phyloP scores from a whole-genome alignment of 2,797 vertebrate species.

The Sandelia bainsii region DNA sequence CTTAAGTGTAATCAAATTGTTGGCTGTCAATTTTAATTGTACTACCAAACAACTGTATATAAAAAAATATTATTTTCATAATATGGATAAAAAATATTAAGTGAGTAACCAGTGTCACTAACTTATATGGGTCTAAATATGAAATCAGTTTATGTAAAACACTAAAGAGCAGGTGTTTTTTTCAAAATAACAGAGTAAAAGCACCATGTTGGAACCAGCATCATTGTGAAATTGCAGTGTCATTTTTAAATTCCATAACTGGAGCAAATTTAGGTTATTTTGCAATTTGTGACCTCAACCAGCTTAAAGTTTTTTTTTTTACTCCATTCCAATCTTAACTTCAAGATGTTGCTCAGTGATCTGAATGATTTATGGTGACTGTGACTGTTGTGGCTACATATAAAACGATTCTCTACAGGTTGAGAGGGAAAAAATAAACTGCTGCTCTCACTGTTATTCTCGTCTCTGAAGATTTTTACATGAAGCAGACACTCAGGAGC shows the following conservation, averaged over 20 bases:
- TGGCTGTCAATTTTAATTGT: neutral
- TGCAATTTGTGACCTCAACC: neutral
- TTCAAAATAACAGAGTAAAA: conserved; percentile 4
- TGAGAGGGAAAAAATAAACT: conserved; percentile 20
- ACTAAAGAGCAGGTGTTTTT: neutral
- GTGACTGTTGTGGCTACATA: neutral
- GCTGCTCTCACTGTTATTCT: conserved; percentile 45
- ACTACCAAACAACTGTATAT: conserved; percentile 32
- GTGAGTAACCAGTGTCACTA: conserved; percentile 5
- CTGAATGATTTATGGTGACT: neutral
- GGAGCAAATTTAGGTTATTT: neutral
- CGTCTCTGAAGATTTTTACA: conserved; percentile 42
- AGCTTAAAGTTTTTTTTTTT: neutral
- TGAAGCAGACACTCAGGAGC: conserved; percentile 73
- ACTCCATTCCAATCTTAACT: neutral
- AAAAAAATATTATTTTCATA: conserved; percentile 33
- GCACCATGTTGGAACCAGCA: conserved; percentile 19
- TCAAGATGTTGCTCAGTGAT: neutral
- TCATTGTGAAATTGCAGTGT: conserved; percentile 1
- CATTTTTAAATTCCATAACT: neutral
- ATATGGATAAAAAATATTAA: conserved; percentile 8
- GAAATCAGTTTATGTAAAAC: conserved; percentile 18
- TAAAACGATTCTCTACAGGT: neutral
- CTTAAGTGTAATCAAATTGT: neutral
- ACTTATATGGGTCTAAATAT: conserved; percentile 8